phyloP scores from a whole-genome alignment of 2,797 vertebrate species.

The Alosa sapidissima region DNA sequence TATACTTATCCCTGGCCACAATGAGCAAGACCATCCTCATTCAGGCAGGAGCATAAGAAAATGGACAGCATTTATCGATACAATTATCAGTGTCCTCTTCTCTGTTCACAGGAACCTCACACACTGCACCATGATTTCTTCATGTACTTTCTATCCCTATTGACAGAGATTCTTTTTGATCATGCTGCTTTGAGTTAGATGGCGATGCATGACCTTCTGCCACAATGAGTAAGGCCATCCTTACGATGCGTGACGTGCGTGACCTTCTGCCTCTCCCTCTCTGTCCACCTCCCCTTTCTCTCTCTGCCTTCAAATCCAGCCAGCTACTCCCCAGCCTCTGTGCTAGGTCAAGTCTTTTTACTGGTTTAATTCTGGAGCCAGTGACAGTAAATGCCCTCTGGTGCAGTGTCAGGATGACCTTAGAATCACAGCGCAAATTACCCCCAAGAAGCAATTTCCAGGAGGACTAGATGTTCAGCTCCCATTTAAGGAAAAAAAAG shows the following conservation, averaged over 20 bases:
- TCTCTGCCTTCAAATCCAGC: not conserved
- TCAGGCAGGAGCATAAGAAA: not conserved
- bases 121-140: not conserved
- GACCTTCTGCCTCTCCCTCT: too few relatives aligned
- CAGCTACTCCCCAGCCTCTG: not conserved
- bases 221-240: too few relatives aligned
- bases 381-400: not conserved
- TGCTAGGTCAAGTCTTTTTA: conserved; percentile 7
- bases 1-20: not conserved
- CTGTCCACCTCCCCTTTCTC: too few relatives aligned
- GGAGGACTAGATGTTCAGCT: conserved; percentile 10
- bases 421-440: conserved; percentile 10
- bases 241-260: too few relatives aligned
- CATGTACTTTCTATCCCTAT: not conserved
- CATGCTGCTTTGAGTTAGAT: not conserved
- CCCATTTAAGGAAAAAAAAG: not conserved
- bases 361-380: conserved; percentile 21
- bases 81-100: not conserved
- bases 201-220: too few relatives aligned
- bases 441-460: conserved; percentile 22
- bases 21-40: not conserved
- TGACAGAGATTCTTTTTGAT: not conserved
- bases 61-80: not conserved
- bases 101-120: not conserved
- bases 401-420: not conserved